Conservation (phyloP, 2,888 invertebrate species). For the Eilema griseolum region DNA sequence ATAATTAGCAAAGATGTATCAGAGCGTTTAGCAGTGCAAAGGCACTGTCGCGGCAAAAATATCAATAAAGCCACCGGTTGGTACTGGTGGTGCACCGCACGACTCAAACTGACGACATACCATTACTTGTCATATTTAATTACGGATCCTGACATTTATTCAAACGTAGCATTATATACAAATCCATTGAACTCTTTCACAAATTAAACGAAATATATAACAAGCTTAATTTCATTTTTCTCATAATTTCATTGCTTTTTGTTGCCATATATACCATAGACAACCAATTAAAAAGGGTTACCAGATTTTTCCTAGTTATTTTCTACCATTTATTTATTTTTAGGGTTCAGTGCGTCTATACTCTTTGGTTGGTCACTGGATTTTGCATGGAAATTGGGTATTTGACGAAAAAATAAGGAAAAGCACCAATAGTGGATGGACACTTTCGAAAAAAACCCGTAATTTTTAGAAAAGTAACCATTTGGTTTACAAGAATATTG, state of each 20-base stretch:
- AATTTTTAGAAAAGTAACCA: too few species aligned
- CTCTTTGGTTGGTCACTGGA: too few species aligned
- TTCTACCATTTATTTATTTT: too few species aligned
- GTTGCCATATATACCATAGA: conserved; percentile 33
- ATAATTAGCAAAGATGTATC: not conserved
- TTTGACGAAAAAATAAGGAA: too few species aligned
- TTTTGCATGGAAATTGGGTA: too few species aligned
- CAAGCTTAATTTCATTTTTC: conserved; percentile 59
- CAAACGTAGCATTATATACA: conserved; percentile 38
- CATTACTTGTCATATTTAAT: conserved; percentile 65
- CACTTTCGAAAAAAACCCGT: too few species aligned
- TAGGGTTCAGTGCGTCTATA: too few species aligned
- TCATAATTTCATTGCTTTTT: conserved; percentile 53
- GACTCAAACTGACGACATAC: conserved; percentile 61
- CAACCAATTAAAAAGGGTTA: conserved; percentile 17
- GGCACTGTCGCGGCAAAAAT: conserved; percentile 11
- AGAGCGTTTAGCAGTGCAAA: conserved; percentile 15
- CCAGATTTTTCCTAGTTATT: not conserved
- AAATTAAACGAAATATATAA: conserved; percentile 54
- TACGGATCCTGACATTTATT: conserved; percentile 51
- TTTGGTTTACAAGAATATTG: too few species aligned
- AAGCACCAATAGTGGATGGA: too few species aligned
- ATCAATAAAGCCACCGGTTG: conserved; percentile 71
- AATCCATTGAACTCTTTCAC: conserved; percentile 56
- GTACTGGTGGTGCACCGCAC: conserved; percentile 58